Evolutionary conservation across 2,797 vertebrate species (phyloP).

Genomic region (Mus caroli): DNA sequence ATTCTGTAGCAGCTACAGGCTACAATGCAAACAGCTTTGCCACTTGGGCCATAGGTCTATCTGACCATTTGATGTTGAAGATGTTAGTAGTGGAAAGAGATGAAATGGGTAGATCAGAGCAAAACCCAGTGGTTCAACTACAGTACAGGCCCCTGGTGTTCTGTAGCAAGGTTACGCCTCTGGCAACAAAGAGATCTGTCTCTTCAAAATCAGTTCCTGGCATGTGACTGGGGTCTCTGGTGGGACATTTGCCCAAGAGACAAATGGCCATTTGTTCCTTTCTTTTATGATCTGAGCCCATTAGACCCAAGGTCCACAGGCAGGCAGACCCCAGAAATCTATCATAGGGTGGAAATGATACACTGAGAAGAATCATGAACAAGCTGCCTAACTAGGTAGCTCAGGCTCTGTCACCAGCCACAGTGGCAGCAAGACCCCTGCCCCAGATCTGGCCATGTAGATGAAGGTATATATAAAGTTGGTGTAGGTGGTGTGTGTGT

Average conservation of each 20-base stretch:
- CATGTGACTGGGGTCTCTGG: not conserved
- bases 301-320: not conserved
- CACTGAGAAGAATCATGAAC: not conserved
- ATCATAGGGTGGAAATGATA: not conserved
- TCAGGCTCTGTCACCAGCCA: not conserved
- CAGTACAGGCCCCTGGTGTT: not conserved
- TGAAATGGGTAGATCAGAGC: not conserved
- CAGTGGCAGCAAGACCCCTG: not conserved
- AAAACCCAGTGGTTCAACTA: not conserved
- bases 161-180: not conserved
- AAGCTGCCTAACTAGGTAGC: not conserved
- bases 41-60: not conserved
- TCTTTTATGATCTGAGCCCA: not conserved
- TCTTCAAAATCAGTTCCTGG: conserved; percentile 9
- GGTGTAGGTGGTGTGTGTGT: too few relatives aligned
- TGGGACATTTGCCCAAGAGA: conserved; percentile 5
- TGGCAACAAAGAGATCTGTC: not conserved
- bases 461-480: not conserved
- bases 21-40: not conserved
- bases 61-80: not conserved
- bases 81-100: not conserved
- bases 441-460: not conserved
- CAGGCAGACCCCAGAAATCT: not conserved
- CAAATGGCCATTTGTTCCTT: not conserved
- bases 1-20: not conserved